Percentiles rank a stretch among this genome's conserved stretches.
Evolutionary conservation across 2,888 invertebrate species (phyloP).

Genomic region (Eurytoma adleriae): DNA sequence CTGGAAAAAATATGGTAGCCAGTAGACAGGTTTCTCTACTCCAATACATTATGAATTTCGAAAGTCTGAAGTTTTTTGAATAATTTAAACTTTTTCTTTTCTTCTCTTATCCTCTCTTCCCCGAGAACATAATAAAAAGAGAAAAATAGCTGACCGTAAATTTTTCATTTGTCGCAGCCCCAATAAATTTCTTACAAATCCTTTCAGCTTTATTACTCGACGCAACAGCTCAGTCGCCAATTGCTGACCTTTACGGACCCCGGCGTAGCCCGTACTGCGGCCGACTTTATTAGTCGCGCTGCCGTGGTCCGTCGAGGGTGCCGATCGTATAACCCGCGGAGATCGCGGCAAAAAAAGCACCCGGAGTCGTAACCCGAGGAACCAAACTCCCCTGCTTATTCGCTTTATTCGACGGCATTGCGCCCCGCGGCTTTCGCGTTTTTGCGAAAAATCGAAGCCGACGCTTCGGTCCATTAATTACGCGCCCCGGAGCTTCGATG

Average conservation of each 20-base stretch:
- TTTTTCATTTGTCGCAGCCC: too few relatives aligned
- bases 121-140: too few relatives aligned
- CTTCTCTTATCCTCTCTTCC: too few relatives aligned
- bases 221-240: constrained; percentile 9
- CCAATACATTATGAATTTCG: too few relatives aligned
- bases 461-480: background rate
- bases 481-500: background rate
- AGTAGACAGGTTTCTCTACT: too few relatives aligned
- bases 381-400: constrained; percentile 23
- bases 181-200: constrained; percentile 15
- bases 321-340: constrained; percentile 26
- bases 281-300: constrained; percentile 20
- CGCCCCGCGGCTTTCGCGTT: background rate
- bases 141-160: too few relatives aligned
- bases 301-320: background rate
- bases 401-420: background rate
- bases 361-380: background rate
- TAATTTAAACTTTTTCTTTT: too few relatives aligned
- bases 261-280: background rate
- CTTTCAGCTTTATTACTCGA: constrained; percentile 31
- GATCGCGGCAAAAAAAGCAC: constrained; percentile 12
- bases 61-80: too few relatives aligned
- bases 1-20: too few relatives aligned
- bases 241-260: constrained; percentile 11
- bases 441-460: background rate